Evolutionary conservation across 2,113 vertebrate species (phyloP).

Genomic region (Eurypyga helias): DNA sequence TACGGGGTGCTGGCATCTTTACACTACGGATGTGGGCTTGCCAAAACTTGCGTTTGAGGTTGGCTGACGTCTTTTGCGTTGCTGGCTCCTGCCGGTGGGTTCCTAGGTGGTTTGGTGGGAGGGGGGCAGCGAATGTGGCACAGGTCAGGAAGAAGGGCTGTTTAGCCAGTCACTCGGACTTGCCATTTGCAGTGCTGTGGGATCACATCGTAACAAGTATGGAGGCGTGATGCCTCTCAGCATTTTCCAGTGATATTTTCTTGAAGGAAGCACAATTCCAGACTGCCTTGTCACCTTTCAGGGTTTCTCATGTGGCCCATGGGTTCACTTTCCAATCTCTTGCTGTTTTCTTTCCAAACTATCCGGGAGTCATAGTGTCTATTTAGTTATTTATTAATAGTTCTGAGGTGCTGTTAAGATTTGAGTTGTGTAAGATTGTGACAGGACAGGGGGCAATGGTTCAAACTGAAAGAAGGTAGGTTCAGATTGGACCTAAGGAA

Average conservation of each 20-base stretch:
- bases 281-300: not conserved
- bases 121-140: not conserved
- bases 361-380: not conserved
- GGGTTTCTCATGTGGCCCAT: not conserved
- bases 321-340: not conserved
- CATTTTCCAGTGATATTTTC: not conserved
- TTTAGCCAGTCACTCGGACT: not conserved
- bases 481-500: not conserved
- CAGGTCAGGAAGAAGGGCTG: not conserved
- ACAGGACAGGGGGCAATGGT: not conserved
- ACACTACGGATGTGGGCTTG: rapidly evolving
- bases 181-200: not conserved
- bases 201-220: not conserved
- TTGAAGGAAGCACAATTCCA: not conserved
- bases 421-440: not conserved
- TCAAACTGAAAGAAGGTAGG: not conserved
- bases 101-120: not conserved
- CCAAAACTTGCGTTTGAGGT: not conserved
- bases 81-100: not conserved
- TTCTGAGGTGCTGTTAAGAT: not conserved
- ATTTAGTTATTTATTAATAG: not conserved
- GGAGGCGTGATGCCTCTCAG: not conserved
- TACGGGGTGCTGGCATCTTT: not conserved
- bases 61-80: not conserved
- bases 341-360: not conserved